Evolutionary conservation across 2,888 invertebrate genomes (phyloP).

Genomic region (Clepsis dumicolana): DNA sequence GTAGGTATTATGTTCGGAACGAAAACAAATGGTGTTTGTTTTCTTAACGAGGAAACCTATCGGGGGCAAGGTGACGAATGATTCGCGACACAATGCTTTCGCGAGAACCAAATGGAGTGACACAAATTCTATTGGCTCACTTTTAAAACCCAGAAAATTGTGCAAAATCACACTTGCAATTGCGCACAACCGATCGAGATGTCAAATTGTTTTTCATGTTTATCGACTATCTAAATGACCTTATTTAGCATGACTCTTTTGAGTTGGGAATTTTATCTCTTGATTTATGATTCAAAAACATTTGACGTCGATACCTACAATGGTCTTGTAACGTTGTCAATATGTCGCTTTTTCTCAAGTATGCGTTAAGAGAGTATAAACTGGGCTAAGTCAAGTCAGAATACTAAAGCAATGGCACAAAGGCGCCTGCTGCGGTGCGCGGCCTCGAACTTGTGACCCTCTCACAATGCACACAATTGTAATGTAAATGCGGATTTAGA

Average conservation of each 20-base stretch:
- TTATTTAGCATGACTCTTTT: too few species aligned
- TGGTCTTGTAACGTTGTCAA: too few species aligned
- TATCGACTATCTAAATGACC: neutral
- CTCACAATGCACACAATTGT: slow-evolving; percentile 77
- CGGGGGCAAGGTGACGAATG: slow-evolving; percentile 57
- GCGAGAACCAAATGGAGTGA: slow-evolving; percentile 46
- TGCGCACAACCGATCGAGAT: neutral
- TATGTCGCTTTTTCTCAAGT: neutral
- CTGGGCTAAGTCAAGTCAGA: slow-evolving; percentile 43
- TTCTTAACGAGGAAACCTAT: slow-evolving; percentile 51
- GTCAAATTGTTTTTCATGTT: neutral
- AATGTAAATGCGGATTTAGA: slow-evolving; percentile 74
- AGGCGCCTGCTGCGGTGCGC: slow-evolving; percentile 56
- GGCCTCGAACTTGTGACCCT: slow-evolving; percentile 83
- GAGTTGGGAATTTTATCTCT: too few species aligned
- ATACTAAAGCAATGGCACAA: slow-evolving; percentile 24
- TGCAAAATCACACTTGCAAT: slow-evolving; percentile 14
- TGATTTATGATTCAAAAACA: neutral
- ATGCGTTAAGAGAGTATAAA: slow-evolving; percentile 43
- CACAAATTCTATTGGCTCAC: slow-evolving; percentile 37
- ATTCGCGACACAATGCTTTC: slow-evolving; percentile 50
- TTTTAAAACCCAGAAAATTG: slow-evolving; percentile 31
- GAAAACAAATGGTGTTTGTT: slow-evolving; percentile 50
- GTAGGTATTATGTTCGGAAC: slow-evolving; percentile 38
- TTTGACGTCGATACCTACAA: too few species aligned